A percentile compares a stretch with the other conserved stretches of the same genome.
Conservation (phyloP, 1,140 invertebrate genomes). For the Camponotus floridanus region DNA sequence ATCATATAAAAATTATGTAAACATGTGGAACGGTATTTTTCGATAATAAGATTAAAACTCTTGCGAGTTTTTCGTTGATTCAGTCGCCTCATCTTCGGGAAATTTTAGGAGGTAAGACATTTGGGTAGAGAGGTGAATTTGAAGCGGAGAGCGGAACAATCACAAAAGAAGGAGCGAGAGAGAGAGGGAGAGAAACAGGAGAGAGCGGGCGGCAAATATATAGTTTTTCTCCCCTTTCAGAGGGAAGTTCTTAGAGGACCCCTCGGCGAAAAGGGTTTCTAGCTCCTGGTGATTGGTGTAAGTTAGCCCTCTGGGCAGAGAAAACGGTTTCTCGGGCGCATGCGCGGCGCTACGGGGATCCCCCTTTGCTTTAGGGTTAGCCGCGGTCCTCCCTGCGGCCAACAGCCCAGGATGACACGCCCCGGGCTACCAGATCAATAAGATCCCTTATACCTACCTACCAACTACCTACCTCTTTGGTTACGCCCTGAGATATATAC, state of each 20-base stretch:
- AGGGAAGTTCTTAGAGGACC: conserved; percentile 76
- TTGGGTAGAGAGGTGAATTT: conserved; percentile 58
- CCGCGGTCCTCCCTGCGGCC: conserved; percentile 86
- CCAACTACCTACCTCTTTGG: conserved; percentile 80
- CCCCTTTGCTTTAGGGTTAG: conserved; percentile 85
- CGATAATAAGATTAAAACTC: conserved; percentile 1
- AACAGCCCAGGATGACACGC: conserved; percentile 86
- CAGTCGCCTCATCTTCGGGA: conserved; percentile 14
- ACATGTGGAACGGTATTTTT: neutral
- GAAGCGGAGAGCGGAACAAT: conserved; percentile 58
- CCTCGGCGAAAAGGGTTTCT: conserved; percentile 83
- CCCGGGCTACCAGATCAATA: conserved; percentile 87
- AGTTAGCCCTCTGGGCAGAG: conserved; percentile 83
- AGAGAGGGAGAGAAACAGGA: neutral
- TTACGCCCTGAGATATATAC: conserved; percentile 80
- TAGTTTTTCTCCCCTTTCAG: conserved; percentile 75
- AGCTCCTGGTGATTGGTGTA: conserved; percentile 86
- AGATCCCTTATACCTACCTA: conserved; percentile 85
- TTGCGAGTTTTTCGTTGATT: conserved; percentile 3
- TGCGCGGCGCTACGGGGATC: conserved; percentile 76
- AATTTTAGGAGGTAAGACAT: conserved; percentile 63
- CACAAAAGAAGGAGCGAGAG: neutral
- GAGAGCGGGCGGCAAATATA: conserved; percentile 57
- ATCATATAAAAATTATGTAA: neutral
- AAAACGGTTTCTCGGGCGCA: conserved; percentile 78